Evolutionary conservation across 2,113 vertebrate species (phyloP).

Genomic region (Anthoscopus minutus): DNA sequence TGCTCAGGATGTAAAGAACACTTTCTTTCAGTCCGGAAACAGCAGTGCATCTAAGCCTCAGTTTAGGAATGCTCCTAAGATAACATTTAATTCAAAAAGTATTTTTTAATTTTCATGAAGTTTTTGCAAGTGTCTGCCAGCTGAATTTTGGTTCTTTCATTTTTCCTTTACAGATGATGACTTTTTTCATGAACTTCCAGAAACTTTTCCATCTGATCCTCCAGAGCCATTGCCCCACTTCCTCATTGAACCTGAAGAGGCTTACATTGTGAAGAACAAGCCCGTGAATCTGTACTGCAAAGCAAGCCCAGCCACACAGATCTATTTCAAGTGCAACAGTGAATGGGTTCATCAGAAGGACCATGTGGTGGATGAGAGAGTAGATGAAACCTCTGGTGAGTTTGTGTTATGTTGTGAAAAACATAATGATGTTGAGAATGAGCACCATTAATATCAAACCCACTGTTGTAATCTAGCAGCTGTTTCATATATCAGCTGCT

Average conservation of each 20-base stretch:
- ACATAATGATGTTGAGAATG: background rate
- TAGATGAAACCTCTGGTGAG: slow-evolving; percentile 94
- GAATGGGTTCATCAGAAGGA: slow-evolving; percentile 99
- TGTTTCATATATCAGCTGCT: background rate
- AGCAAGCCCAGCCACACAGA: slow-evolving; percentile 93
- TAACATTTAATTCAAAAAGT: background rate
- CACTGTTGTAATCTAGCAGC: background rate
- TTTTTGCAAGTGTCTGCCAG: background rate
- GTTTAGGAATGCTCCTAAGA: background rate
- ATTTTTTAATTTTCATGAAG: background rate
- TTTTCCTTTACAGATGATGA: slow-evolving; percentile 80
- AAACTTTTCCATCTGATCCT: slow-evolving; percentile 93
- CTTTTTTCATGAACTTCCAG: slow-evolving; percentile 92
- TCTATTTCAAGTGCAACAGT: slow-evolving; percentile 97
- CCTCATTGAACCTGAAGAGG: slow-evolving; percentile 91
- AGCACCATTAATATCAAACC: background rate
- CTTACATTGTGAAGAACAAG: slow-evolving; percentile 95
- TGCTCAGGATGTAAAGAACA: background rate
- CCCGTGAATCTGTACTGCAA: slow-evolving; percentile 93
- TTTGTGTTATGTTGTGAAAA: background rate
- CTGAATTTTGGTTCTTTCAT: background rate
- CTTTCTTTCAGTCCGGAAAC: background rate
- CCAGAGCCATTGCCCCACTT: slow-evolving; percentile 94
- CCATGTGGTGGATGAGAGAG: slow-evolving; percentile 88
- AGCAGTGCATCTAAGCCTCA: background rate